Conservation (phyloP, 1,140 invertebrate genomes). For the Portunus trituberculatus region DNA sequence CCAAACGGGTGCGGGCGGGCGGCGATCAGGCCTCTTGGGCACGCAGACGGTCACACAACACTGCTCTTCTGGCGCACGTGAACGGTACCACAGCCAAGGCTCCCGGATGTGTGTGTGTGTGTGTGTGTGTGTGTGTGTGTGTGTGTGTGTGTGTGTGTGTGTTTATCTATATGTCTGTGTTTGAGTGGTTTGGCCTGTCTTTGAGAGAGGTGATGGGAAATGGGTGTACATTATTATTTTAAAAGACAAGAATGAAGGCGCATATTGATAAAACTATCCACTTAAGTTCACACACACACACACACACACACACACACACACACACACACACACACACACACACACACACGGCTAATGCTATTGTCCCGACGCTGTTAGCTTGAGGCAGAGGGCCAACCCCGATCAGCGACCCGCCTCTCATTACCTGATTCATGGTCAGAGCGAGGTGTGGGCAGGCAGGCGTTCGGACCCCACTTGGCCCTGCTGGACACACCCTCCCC, state of each 20-base stretch:
- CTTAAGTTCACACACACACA: neutral
- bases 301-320: neutral
- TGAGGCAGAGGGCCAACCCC: neutral
- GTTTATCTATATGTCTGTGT: neutral
- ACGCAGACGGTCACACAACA: constrained; percentile 5
- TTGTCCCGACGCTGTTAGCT: neutral
- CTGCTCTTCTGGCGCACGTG: constrained; percentile 7
- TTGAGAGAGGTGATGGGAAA: neutral
- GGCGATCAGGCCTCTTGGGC: constrained; percentile 5
- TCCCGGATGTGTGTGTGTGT: constrained; percentile 8
- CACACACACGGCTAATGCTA: neutral
- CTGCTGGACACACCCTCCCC: neutral
- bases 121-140: constrained; percentile 20
- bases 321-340: no score
- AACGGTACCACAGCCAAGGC: neutral
- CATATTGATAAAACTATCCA: neutral
- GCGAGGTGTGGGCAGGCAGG: neutral
- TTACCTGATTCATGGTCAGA: neutral
- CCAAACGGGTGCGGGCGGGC: neutral
- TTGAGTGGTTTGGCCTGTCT: neutral
- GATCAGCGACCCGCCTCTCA: neutral
- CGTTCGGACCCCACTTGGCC: neutral
- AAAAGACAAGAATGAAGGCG: neutral
- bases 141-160: constrained; percentile 20
- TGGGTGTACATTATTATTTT: neutral